These are phyloP conservation scores for Rhizoglyphus robini DNA, from an alignment of 1,140 invertebrate species.

Conservation along the genomic window DNA sequence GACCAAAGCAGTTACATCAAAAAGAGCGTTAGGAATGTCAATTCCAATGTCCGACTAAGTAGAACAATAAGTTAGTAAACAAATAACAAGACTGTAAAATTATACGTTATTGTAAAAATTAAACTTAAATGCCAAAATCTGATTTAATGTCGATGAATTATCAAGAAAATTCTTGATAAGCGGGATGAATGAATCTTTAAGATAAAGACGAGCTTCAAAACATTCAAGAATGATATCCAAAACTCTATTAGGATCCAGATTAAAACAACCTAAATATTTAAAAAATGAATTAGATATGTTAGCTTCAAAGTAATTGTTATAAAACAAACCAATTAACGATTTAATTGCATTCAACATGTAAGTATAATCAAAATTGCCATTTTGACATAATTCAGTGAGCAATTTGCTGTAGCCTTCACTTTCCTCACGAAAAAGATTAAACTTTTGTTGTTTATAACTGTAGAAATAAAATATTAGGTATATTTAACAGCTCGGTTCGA, in stretches of 20 bases:
- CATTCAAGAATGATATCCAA: slow-evolving; percentile 91
- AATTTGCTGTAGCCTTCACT: slow-evolving; percentile 98
- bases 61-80: background rate
- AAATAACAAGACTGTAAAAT: too few species aligned
- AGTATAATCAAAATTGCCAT: slow-evolving; percentile 46
- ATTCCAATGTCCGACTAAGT: slow-evolving; percentile 26
- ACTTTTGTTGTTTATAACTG: slow-evolving; percentile 97
- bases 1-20: slow-evolving; percentile 73
- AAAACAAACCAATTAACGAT: slow-evolving; percentile 85
- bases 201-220: slow-evolving; percentile 69
- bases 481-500: slow-evolving; percentile 30
- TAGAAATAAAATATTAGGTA: background rate
- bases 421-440: slow-evolving; percentile 95
- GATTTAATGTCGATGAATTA: slow-evolving; percentile 57
- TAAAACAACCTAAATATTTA: slow-evolving; percentile 72
- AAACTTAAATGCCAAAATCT: slow-evolving; percentile 90
- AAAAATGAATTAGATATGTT: background rate
- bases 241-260: slow-evolving; percentile 95
- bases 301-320: slow-evolving; percentile 39
- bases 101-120: slow-evolving; percentile 49
- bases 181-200: slow-evolving; percentile 55
- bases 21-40: slow-evolving; percentile 60
- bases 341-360: slow-evolving; percentile 68
- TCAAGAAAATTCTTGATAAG: slow-evolving; percentile 71
- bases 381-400: slow-evolving; percentile 85